Conservation (phyloP, 2,797 vertebrate genomes). For the Hippoglossus hippoglossus region DNA sequence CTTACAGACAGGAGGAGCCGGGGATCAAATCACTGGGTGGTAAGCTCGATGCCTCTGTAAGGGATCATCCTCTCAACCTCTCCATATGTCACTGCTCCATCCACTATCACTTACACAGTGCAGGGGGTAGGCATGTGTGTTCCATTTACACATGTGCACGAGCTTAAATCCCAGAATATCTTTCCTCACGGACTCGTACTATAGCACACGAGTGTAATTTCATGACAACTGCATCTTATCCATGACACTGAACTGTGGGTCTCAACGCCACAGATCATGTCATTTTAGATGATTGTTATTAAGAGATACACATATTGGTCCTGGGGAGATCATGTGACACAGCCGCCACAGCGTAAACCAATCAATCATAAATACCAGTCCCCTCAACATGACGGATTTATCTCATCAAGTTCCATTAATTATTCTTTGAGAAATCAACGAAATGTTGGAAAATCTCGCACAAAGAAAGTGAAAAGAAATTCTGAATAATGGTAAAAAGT, state of each 20-base stretch:
- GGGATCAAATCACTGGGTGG: no score
- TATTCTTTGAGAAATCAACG: no score
- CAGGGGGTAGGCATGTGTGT: background rate
- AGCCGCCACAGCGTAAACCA: constrained; percentile 5
- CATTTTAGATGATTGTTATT: no score
- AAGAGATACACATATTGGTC: background rate
- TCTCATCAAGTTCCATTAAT: no score
- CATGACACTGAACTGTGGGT: background rate
- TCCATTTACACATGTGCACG: background rate
- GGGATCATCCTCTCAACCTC: no score
- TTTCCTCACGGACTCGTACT: background rate
- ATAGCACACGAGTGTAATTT: background rate
- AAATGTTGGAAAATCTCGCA: no score
- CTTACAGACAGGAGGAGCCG: no score
- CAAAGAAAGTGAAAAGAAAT: no score
- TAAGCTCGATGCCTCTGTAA: no score
- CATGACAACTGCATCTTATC: background rate
- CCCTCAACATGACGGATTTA: no score
- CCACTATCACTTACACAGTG: background rate
- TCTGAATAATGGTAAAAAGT: no score
- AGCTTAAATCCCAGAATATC: constrained; percentile 2
- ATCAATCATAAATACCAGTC: background rate
- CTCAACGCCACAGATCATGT: background rate
- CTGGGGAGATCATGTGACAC: background rate
- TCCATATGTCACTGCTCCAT: no score